These are phyloP conservation scores for Drosophila pseudoobscura DNA, from an alignment of 1,140 invertebrate species.

Conservation along the genomic window DNA sequence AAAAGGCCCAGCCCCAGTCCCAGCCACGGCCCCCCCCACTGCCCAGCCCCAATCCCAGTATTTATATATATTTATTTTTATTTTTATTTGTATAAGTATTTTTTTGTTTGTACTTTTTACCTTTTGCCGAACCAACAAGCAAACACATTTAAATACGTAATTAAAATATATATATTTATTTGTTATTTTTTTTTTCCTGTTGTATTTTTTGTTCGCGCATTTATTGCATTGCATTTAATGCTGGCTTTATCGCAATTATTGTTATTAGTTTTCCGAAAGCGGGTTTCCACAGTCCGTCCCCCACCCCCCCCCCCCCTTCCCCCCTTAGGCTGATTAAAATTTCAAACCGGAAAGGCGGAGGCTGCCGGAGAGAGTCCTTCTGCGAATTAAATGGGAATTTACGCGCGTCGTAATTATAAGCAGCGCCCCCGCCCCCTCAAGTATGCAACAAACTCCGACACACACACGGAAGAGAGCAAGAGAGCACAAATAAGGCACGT, in stretches of 20 bases:
- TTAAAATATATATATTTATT: slow-evolving; percentile 56
- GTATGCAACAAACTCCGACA: slow-evolving; percentile 4
- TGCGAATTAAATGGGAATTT: slow-evolving; percentile 52
- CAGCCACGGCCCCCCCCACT: not conserved
- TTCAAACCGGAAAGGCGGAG: slow-evolving; percentile 57
- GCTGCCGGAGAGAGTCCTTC: slow-evolving; percentile 3
- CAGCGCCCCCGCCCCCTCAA: not conserved
- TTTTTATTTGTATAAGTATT: slow-evolving; percentile 18
- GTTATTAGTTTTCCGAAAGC: slow-evolving; percentile 70
- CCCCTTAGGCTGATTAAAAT: slow-evolving; percentile 70
- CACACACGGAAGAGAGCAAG: slow-evolving; percentile 4
- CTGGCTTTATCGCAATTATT: slow-evolving; percentile 81
- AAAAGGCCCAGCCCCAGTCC: slow-evolving; percentile 54
- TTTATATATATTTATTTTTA: slow-evolving; percentile 51
- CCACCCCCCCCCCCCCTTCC: not conserved
- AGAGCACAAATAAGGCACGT: slow-evolving; percentile 12
- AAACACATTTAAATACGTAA: slow-evolving; percentile 75
- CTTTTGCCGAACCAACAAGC: slow-evolving; percentile 36
- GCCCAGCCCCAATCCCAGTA: slow-evolving; percentile 15
- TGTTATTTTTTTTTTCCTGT: not conserved
- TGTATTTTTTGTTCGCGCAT: slow-evolving; percentile 17
- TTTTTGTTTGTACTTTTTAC: slow-evolving; percentile 26
- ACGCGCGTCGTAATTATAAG: slow-evolving; percentile 48
- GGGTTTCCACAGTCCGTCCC: slow-evolving; percentile 13
- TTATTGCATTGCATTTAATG: slow-evolving; percentile 65